Evolutionary conservation across 2,797 vertebrate species (phyloP).

Genomic region (Euphonia xanthogaster): DNA sequence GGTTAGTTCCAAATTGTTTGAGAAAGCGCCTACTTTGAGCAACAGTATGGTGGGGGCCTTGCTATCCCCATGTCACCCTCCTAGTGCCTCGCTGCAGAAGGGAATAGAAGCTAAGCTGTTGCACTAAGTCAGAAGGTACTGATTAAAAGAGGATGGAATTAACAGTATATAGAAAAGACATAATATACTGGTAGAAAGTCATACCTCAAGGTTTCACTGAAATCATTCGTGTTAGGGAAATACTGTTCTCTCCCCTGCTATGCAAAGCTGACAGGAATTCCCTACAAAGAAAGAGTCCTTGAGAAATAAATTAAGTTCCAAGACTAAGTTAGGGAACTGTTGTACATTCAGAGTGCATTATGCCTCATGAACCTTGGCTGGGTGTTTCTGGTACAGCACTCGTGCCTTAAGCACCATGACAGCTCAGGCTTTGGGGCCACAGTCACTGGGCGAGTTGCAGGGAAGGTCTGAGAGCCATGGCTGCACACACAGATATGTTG

Average conservation of each 20-base stretch:
- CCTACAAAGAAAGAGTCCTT: constrained; percentile 10
- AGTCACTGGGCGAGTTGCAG: constrained; percentile 29
- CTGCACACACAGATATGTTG: constrained; percentile 73
- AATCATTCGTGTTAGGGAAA: not conserved
- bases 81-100: constrained; percentile 10
- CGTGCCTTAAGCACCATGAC: constrained; percentile 34
- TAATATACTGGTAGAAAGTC: constrained; percentile 53
- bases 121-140: constrained; percentile 51
- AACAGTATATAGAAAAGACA: constrained; percentile 68
- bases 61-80: not conserved
- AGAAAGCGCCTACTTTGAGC: not conserved
- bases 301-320: constrained; percentile 64
- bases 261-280: not conserved
- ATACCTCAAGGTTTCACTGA: constrained; percentile 34
- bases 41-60: not conserved
- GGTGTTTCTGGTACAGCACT: constrained; percentile 39
- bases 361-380: constrained; percentile 13
- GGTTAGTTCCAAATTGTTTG: constrained; percentile 45
- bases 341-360: constrained; percentile 70
- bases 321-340: constrained; percentile 46
- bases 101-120: constrained; percentile 57
- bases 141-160: constrained; percentile 65
- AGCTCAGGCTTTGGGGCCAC: constrained; percentile 18
- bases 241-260: constrained; percentile 29
- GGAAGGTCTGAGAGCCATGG: constrained; percentile 66